Percentiles rank a stretch among this genome's conserved stretches.
phyloP scores from a whole-genome alignment of 2,888 invertebrate species.

The Cephus pulcher region DNA sequence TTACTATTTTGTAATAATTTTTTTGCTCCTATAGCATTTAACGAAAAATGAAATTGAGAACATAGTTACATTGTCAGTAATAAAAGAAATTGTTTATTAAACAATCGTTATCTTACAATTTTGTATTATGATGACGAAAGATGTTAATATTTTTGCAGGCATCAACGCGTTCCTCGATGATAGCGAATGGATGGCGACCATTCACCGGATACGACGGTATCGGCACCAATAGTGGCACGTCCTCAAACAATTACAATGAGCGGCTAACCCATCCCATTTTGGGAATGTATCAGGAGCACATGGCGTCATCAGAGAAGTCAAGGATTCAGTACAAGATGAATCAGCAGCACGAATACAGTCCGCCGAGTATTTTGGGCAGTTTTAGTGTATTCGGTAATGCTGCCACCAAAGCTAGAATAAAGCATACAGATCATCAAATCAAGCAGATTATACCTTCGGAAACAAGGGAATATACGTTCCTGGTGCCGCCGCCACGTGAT shows the following conservation, averaged over 20 bases:
- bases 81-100: too few species aligned
- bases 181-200: slow-evolving; percentile 61
- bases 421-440: slow-evolving; percentile 7
- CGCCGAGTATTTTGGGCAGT: slow-evolving; percentile 67
- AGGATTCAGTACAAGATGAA: slow-evolving; percentile 25
- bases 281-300: slow-evolving; percentile 57
- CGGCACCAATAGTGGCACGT: slow-evolving; percentile 42
- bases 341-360: slow-evolving; percentile 40
- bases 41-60: too few species aligned
- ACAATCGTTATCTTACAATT: too few species aligned
- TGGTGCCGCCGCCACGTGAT: slow-evolving; percentile 58
- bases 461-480: slow-evolving; percentile 55
- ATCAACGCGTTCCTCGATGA: slow-evolving; percentile 55
- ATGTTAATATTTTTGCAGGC: slow-evolving; percentile 26
- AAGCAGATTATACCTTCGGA: slow-evolving; percentile 48
- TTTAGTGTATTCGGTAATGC: slow-evolving; percentile 73
- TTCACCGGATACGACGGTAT: slow-evolving; percentile 52
- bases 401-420: slow-evolving; percentile 62
- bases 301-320: slow-evolving; percentile 50
- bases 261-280: slow-evolving; percentile 52
- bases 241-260: slow-evolving; percentile 45
- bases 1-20: too few species aligned
- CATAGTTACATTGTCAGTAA: too few species aligned
- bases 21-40: too few species aligned
- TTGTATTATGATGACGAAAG: background rate